Evolutionary conservation across 2,888 invertebrate genomes (phyloP).

Genomic region (Hyposoter didymator): DNA sequence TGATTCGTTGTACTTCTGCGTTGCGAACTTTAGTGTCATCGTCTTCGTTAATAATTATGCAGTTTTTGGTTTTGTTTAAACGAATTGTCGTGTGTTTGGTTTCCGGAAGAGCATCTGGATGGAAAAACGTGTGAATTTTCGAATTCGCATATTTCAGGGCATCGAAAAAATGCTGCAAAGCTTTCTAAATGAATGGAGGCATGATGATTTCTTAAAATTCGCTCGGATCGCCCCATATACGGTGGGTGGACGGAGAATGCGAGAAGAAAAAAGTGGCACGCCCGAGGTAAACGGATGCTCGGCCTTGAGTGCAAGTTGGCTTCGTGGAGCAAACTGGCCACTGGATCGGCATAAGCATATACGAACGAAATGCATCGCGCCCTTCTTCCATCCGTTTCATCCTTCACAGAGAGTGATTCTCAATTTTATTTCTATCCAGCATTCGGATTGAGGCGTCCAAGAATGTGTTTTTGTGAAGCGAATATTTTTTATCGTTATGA

Average conservation of each 20-base stretch:
- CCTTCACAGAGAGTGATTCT: neutral
- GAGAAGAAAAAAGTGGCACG: constrained; percentile 70
- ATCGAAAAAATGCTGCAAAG: too few relatives aligned
- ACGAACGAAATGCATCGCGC: neutral
- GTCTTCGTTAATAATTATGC: too few relatives aligned
- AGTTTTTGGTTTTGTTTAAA: too few relatives aligned
- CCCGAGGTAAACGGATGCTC: constrained; percentile 79
- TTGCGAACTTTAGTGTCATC: too few relatives aligned
- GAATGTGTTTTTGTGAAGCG: too few relatives aligned
- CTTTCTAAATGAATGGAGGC: neutral
- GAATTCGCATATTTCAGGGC: too few relatives aligned
- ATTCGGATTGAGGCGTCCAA: too few relatives aligned
- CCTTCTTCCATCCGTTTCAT: neutral
- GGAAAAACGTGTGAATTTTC: too few relatives aligned
- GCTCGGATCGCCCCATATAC: neutral
- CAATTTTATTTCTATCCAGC: neutral
- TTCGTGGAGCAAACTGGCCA: constrained; percentile 57
- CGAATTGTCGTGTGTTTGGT: too few relatives aligned
- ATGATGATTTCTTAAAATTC: neutral
- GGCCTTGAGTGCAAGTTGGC: constrained; percentile 77
- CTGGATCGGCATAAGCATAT: neutral
- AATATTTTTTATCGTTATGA: too few relatives aligned
- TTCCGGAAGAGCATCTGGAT: too few relatives aligned
- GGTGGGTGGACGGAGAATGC: constrained; percentile 60
- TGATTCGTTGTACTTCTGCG: too few relatives aligned